phyloP scores from a whole-genome alignment of 2,113 vertebrate species.

The Psilopsiagon aurifrons region DNA sequence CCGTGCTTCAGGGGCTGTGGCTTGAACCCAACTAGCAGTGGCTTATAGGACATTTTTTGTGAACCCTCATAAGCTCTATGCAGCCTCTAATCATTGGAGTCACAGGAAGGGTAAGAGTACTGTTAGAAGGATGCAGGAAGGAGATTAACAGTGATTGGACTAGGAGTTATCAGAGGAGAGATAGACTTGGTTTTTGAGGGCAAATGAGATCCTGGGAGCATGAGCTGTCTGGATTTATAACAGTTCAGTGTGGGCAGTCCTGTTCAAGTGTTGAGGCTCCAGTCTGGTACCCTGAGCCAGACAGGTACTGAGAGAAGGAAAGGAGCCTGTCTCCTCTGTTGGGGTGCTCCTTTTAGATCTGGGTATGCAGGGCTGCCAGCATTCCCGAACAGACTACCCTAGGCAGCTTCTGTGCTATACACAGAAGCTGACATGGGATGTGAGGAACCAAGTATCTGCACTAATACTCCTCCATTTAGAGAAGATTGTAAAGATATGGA shows the following conservation, averaged over 20 bases:
- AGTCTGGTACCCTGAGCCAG: not conserved
- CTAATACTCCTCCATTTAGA: not conserved
- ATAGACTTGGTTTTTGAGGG: rapidly evolving
- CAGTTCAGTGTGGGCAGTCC: not conserved
- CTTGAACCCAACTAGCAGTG: not conserved
- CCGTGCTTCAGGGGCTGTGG: not conserved
- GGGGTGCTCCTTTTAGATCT: not conserved
- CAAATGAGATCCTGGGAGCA: not conserved
- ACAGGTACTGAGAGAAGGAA: not conserved
- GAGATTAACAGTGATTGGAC: not conserved
- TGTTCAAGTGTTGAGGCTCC: not conserved
- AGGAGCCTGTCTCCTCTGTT: not conserved
- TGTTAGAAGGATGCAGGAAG: not conserved
- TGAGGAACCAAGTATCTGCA: not conserved
- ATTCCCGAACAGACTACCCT: not conserved
- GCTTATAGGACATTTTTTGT: not conserved
- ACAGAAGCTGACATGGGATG: not conserved
- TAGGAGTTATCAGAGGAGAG: not conserved
- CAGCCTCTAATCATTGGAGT: not conserved
- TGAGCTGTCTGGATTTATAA: not conserved
- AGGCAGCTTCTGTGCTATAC: not conserved
- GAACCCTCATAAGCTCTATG: not conserved
- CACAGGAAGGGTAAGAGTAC: not conserved
- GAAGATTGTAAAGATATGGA: not conserved
- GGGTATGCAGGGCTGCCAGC: not conserved